Conservation (phyloP, 2,888 invertebrate genomes). For the Phengaris alcon region DNA sequence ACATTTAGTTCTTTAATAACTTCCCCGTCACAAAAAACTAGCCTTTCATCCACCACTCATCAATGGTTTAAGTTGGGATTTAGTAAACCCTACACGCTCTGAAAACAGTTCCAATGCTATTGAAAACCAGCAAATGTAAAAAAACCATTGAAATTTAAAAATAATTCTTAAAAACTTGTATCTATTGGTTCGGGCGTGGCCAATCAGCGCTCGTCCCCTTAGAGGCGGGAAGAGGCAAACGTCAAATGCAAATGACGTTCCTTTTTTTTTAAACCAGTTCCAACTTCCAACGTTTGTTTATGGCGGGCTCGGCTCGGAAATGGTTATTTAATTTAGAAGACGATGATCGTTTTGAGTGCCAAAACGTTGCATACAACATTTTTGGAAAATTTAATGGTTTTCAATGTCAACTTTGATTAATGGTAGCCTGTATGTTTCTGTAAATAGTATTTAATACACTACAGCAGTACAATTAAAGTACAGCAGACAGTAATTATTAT, state of each 20-base stretch:
- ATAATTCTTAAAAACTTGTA: constrained; percentile 44
- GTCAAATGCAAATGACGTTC: constrained; percentile 70
- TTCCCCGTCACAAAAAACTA: not conserved
- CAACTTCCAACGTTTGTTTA: constrained; percentile 60
- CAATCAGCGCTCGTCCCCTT: constrained; percentile 54
- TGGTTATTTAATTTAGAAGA: constrained; percentile 50
- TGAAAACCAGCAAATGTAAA: constrained; percentile 28
- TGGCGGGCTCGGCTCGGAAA: constrained; percentile 49
- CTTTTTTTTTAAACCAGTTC: constrained; percentile 63
- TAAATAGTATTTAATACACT: too few relatives aligned
- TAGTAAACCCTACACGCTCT: not conserved
- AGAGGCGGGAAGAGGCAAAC: constrained; percentile 75
- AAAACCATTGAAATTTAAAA: constrained; percentile 47
- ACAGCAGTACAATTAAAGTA: too few relatives aligned
- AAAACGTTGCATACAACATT: not conserved
- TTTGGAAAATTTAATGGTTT: not conserved
- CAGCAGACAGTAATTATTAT: too few relatives aligned
- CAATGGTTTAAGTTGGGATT: not conserved
- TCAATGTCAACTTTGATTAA: not conserved
- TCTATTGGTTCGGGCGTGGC: constrained; percentile 57
- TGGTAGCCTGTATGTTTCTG: too few relatives aligned
- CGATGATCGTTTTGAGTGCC: constrained; percentile 32
- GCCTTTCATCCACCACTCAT: not conserved
- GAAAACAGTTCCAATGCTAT: not conserved
- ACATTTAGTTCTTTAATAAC: not conserved